Conservation (phyloP, 2,797 vertebrate genomes). For the Pseudopleuronectes americanus region DNA sequence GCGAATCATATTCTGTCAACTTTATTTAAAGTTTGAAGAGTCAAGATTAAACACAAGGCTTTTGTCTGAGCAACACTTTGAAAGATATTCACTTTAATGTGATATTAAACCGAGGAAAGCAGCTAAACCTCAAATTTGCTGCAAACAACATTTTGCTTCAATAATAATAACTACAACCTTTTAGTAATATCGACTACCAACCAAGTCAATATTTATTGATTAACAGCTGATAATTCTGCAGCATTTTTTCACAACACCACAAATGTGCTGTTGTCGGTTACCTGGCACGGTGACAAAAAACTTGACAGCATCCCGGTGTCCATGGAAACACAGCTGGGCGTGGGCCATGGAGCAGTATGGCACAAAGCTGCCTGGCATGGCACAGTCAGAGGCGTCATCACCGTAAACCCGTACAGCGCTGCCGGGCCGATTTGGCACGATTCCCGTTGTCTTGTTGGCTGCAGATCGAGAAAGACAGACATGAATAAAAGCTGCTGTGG, state of each 20-base stretch:
- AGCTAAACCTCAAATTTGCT: too few relatives aligned
- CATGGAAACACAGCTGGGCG: slow-evolving; percentile 97
- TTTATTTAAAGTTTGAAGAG: too few relatives aligned
- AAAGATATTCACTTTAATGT: too few relatives aligned
- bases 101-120: too few relatives aligned
- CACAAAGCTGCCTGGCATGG: slow-evolving; percentile 87
- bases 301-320: slow-evolving; percentile 95
- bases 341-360: slow-evolving; percentile 99
- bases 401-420: slow-evolving; percentile 92
- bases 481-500: neutral
- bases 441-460: slow-evolving; percentile 79
- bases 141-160: too few relatives aligned
- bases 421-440: slow-evolving; percentile 84
- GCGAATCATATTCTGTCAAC: too few relatives aligned
- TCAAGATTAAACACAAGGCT: too few relatives aligned
- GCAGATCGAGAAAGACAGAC: neutral
- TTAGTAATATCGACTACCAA: too few relatives aligned
- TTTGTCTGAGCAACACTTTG: too few relatives aligned
- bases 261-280: slow-evolving; percentile 48
- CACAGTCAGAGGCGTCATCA: slow-evolving; percentile 86
- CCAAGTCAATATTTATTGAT: neutral
- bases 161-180: too few relatives aligned
- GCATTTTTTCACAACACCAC: neutral
- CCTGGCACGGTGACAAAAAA: slow-evolving; percentile 97
- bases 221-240: neutral